A percentile compares a stretch with the other conserved stretches of the same genome.
Evolutionary conservation across 2,888 invertebrate species (phyloP).

Genomic region (Exephanes ischioxanthus): DNA sequence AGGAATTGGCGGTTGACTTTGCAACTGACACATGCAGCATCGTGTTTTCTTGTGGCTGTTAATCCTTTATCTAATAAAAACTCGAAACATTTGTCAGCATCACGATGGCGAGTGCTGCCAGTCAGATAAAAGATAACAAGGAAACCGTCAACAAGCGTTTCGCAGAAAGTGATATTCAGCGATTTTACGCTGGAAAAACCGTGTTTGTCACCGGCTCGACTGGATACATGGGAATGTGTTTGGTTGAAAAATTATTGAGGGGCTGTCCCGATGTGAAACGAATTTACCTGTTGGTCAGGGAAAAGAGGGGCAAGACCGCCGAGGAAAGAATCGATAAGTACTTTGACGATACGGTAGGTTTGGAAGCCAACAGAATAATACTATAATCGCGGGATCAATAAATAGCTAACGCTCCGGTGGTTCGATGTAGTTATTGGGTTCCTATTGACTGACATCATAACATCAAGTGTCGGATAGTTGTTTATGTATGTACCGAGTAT

Average conservation of each 20-base stretch:
- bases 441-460: no score
- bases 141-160: background rate
- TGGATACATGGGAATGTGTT: constrained; percentile 72
- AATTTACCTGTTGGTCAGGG: constrained; percentile 58
- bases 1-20: background rate
- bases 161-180: constrained; percentile 69
- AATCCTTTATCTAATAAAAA: background rate
- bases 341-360: constrained; percentile 49
- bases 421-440: no score
- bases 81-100: background rate
- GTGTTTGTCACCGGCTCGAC: constrained; percentile 75
- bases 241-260: constrained; percentile 74
- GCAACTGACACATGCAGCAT: background rate
- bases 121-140: background rate
- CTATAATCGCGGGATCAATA: background rate
- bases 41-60: background rate
- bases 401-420: background rate
- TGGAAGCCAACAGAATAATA: background rate
- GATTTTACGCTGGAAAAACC: constrained; percentile 73
- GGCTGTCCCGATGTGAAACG: constrained; percentile 5
- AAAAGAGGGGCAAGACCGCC: constrained; percentile 20
- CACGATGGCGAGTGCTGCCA: background rate
- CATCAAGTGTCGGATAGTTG: background rate
- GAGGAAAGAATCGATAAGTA: constrained; percentile 50
- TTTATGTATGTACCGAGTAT: background rate